A percentile compares a stretch with the other conserved stretches of the same genome.
These are phyloP conservation scores for Erpetoichthys calabaricus DNA, from an alignment of 2,797 vertebrate genomes.

Conservation along the genomic window DNA sequence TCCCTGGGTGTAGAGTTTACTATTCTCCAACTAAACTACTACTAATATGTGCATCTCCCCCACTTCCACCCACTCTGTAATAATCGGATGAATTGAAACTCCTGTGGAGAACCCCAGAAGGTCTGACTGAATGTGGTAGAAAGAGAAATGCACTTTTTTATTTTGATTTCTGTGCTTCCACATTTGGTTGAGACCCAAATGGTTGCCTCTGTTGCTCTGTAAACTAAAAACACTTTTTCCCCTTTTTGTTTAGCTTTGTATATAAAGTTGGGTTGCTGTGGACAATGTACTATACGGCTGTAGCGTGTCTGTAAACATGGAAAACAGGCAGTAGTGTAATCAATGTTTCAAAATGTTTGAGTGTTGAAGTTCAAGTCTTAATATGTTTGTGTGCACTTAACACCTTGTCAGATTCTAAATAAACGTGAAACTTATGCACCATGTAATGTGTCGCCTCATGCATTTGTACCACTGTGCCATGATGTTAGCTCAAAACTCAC, in stretches of 20 bases:
- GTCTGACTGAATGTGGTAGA: slow-evolving; percentile 15
- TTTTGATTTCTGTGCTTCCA: slow-evolving; percentile 45
- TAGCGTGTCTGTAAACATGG: slow-evolving; percentile 41
- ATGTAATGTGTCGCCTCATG: slow-evolving; percentile 19
- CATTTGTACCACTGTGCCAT: too few species aligned
- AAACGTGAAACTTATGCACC: slow-evolving; percentile 80
- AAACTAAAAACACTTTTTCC: slow-evolving; percentile 28
- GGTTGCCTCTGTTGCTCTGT: slow-evolving; percentile 28
- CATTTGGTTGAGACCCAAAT: slow-evolving; percentile 15
- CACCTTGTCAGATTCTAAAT: slow-evolving; percentile 82
- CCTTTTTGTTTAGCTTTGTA: slow-evolving; percentile 59
- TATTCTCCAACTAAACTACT: too few species aligned
- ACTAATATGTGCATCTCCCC: slow-evolving; percentile 22
- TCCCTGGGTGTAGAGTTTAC: slow-evolving; percentile 29
- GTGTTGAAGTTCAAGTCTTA: slow-evolving; percentile 58
- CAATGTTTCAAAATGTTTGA: slow-evolving; percentile 47
- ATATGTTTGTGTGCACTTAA: slow-evolving; percentile 69
- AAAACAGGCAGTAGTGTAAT: slow-evolving; percentile 55
- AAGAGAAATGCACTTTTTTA: slow-evolving; percentile 21
- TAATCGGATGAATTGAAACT: slow-evolving; percentile 18
- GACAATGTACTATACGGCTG: slow-evolving; percentile 50
- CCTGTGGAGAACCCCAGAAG: slow-evolving; percentile 20
- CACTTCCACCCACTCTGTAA: slow-evolving; percentile 21
- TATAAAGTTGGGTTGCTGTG: slow-evolving; percentile 70
- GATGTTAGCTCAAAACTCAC: too few species aligned